A percentile compares a stretch with the other conserved stretches of the same genome.
phyloP scores from a whole-genome alignment of 2,888 invertebrate genomes.

The Marasmarcha lunaedactyla region DNA sequence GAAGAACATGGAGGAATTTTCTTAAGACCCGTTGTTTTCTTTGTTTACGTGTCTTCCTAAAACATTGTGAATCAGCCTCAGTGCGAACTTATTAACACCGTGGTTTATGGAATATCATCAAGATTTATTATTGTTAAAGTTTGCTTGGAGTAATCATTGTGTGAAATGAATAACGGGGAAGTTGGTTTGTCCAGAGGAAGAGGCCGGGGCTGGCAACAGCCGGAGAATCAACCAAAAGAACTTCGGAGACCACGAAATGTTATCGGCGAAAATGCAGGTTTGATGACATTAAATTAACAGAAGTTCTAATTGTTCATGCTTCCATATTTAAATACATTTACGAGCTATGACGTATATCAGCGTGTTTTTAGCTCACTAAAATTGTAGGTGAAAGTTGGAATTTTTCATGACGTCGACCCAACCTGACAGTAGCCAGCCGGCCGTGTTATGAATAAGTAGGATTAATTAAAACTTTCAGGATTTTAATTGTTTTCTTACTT shows the following conservation, averaged over 20 bases:
- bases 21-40: slow-evolving; percentile 48
- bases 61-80: neutral
- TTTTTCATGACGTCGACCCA: slow-evolving; percentile 54
- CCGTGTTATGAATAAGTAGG: slow-evolving; percentile 23
- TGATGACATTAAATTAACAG: too few species aligned
- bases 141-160: slow-evolving; percentile 22
- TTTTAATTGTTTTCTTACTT: slow-evolving; percentile 16
- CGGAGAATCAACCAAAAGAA: slow-evolving; percentile 56
- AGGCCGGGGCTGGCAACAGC: slow-evolving; percentile 63
- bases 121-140: slow-evolving; percentile 24
- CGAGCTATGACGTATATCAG: slow-evolving; percentile 29
- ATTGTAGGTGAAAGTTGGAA: slow-evolving; percentile 61
- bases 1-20: slow-evolving; percentile 57
- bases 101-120: slow-evolving; percentile 46
- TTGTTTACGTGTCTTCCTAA: slow-evolving; percentile 61
- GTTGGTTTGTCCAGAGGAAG: slow-evolving; percentile 60
- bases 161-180: slow-evolving; percentile 67
- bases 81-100: neutral
- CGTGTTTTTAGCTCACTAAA: slow-evolving; percentile 40
- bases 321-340: neutral
- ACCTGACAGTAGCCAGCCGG: slow-evolving; percentile 38
- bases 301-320: slow-evolving; percentile 13
- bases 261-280: slow-evolving; percentile 49
- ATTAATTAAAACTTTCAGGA: slow-evolving; percentile 19
- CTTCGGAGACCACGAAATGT: slow-evolving; percentile 51